phyloP scores from a whole-genome alignment of 2,797 vertebrate species.

The Muraenolepis orangiensis region DNA sequence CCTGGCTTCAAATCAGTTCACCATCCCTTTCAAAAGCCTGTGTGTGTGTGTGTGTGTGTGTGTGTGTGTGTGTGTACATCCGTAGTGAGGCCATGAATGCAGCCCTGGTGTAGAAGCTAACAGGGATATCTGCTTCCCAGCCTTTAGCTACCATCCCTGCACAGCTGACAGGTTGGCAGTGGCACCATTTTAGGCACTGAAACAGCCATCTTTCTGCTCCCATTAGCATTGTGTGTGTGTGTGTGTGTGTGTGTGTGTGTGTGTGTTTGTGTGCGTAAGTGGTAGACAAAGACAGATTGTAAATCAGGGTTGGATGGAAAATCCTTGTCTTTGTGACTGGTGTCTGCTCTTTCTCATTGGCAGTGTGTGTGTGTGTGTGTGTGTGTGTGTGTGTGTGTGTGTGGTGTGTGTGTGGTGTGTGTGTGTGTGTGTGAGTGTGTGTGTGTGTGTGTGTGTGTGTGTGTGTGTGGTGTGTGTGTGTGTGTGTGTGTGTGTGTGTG shows the following conservation, averaged over 20 bases:
- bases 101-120: conserved; percentile 15
- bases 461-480: conserved; percentile 15
- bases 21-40: neutral
- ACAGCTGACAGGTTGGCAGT: conserved; percentile 37
- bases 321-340: conserved; percentile 53
- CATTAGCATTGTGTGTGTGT: conserved; percentile 47
- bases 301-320: conserved; percentile 59
- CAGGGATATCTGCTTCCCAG: conserved; percentile 22
- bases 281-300: conserved; percentile 64
- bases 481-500: conserved; percentile 16
- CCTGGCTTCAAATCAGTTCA: neutral
- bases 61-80: neutral
- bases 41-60: neutral
- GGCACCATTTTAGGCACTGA: conserved; percentile 68
- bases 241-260: conserved; percentile 32
- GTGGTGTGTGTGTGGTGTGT: conserved; percentile 26
- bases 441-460: conserved; percentile 15
- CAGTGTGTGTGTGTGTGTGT: conserved; percentile 8
- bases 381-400: conserved; percentile 14
- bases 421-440: conserved; percentile 25
- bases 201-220: conserved; percentile 43
- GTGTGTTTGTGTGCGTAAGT: neutral
- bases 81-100: neutral
- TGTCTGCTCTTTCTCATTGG: conserved; percentile 64
- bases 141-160: conserved; percentile 23